Conservation (phyloP, 1,140 invertebrate species). For the Caenorhabditis remanei region DNA sequence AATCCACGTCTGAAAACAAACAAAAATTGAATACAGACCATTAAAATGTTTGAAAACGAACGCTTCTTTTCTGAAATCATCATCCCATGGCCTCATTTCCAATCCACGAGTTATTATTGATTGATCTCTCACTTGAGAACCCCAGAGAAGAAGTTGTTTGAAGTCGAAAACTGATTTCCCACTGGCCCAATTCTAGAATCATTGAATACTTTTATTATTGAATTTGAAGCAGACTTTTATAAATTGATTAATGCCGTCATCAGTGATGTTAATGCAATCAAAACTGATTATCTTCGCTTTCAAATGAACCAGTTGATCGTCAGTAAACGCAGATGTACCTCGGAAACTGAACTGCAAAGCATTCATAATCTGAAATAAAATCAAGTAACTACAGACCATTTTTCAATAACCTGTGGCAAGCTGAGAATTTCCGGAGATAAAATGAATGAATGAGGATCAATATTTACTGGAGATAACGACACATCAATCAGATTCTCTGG, state of each 20-base stretch:
- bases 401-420: neutral
- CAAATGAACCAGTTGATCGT: neutral
- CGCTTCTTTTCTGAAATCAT: neutral
- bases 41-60: neutral
- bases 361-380: neutral
- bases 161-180: neutral
- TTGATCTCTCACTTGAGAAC: neutral
- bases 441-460: neutral
- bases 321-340: neutral
- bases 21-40: neutral
- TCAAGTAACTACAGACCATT: neutral
- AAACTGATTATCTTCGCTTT: neutral
- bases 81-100: neutral
- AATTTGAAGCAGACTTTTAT: neutral
- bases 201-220: neutral
- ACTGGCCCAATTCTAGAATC: constrained; percentile 2
- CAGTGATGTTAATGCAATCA: constrained; percentile 9
- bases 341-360: neutral
- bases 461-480: neutral
- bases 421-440: neutral
- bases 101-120: neutral
- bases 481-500: neutral
- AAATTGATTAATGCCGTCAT: neutral
- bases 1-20: neutral
- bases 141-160: neutral